A percentile compares a stretch with the other conserved stretches of the same genome.
These are phyloP conservation scores for Periophthalmus magnuspinnatus DNA, from an alignment of 2,797 vertebrate genomes.

Conservation along the genomic window DNA sequence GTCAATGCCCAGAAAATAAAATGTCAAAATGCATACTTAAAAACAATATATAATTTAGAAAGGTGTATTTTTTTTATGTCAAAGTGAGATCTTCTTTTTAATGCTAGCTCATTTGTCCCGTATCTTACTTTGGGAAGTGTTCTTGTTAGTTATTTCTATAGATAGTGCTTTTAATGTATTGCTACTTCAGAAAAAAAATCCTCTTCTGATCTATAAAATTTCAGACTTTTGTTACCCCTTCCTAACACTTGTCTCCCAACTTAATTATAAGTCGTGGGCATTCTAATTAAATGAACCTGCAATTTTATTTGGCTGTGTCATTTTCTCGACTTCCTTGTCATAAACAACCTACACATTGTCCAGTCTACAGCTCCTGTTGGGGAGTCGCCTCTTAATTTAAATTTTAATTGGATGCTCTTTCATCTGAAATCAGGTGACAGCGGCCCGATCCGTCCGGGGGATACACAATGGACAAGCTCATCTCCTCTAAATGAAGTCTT, in stretches of 20 bases:
- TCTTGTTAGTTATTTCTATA: not conserved
- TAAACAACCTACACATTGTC: not conserved
- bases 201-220: not conserved
- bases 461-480: constrained; percentile 49
- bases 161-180: not conserved
- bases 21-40: not conserved
- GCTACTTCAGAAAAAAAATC: too few species aligned
- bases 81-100: not conserved
- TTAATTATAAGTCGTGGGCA: not conserved
- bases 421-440: constrained; percentile 35
- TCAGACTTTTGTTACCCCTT: not conserved
- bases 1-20: not conserved
- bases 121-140: not conserved
- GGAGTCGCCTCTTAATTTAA: constrained; percentile 15
- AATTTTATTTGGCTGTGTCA: not conserved
- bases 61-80: too few species aligned
- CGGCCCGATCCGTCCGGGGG: constrained; percentile 29
- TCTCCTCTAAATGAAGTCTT: constrained; percentile 53
- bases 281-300: not conserved
- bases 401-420: constrained; percentile 26
- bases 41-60: not conserved
- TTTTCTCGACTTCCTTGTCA: not conserved
- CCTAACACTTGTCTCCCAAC: not conserved
- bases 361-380: constrained; percentile 16
- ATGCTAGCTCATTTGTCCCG: not conserved